Evolutionary conservation across 1,140 invertebrate genomes (phyloP), one percentile per base, ranked within the genome.

Genomic region (Meteorus sp.): DNA sequence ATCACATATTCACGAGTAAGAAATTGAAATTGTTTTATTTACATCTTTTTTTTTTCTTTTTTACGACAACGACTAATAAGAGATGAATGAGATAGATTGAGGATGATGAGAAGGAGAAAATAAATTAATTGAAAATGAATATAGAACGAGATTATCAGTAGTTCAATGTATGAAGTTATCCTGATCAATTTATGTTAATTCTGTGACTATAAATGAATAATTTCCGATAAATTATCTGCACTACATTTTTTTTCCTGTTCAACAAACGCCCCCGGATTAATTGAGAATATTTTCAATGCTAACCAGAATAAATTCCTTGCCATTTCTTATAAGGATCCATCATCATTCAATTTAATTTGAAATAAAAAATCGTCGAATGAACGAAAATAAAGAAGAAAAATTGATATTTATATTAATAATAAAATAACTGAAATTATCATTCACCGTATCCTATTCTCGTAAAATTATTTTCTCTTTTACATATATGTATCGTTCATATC

Each of bases 171-270:
- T 19, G 41, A 11, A 44, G n/a, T n/a, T n/a, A n/a, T n/a, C n/a
- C n/a, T n/a, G n/a, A n/a, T n/a, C n/a, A n/a, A n/a, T 19, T 51
- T 52, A 52, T 52, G 50, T 33, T 11, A 52, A 52, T 52, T 11
- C 9, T 39, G 8, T n/a, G n/a, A n/a, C n/a, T n/a, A n/a, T n/a
- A n/a, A n/a, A n/a, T n/a, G n/a, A n/a, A n/a, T n/a, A n/a, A n/a
- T n/a, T n/a, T n/a, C n/a, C n/a, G n/a, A n/a, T n/a, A n/a, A n/a
- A n/a, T n/a, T n/a, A n/a, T n/a, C n/a, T 23, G 43, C 9, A n/a
- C 25, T 15, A 48, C 31, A 31, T n/a, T 8, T 39, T n/a, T n/a
- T n/a, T 39, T 13, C 44, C 25, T 7, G 0, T 3, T 31, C 31
- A 22, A 6, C 2, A 23, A n/a, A 6, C 50, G 20, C 50, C 50